These are phyloP conservation scores for Drosophila carrolli DNA, from an alignment of 1,140 invertebrate genomes.

Conservation along the genomic window DNA sequence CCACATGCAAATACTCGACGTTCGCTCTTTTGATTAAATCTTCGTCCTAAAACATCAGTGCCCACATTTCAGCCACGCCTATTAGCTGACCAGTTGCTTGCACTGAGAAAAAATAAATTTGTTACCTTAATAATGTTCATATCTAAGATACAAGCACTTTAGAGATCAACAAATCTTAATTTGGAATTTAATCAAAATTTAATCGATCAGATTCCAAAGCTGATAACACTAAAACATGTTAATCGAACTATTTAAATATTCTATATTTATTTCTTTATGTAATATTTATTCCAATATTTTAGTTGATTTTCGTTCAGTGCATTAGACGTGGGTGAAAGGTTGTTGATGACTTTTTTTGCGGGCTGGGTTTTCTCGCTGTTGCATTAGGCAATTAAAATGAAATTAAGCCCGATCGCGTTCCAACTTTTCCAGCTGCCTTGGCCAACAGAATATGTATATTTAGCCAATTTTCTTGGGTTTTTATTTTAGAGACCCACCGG, in stretches of 20 bases:
- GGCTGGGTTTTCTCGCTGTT: background rate
- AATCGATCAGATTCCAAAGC: too few species aligned
- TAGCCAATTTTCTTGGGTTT: slow-evolving; percentile 48
- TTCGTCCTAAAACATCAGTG: slow-evolving; percentile 8
- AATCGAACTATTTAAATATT: too few species aligned
- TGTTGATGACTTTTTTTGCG: slow-evolving; percentile 2
- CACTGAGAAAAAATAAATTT: slow-evolving; percentile 2
- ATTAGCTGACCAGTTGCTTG: slow-evolving; percentile 5
- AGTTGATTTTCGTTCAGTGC: background rate
- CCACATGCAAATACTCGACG: slow-evolving; percentile 11
- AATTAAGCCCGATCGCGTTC: slow-evolving; percentile 28
- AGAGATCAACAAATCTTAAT: too few species aligned
- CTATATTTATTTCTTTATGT: too few species aligned
- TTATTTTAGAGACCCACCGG: slow-evolving; percentile 11
- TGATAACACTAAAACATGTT: too few species aligned
- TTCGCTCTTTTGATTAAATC: slow-evolving; percentile 42
- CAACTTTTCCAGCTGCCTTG: slow-evolving; percentile 24
- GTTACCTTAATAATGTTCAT: too few species aligned
- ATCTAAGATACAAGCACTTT: too few species aligned
- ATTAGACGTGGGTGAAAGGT: background rate
- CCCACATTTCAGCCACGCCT: slow-evolving; percentile 17
- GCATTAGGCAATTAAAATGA: slow-evolving; percentile 40
- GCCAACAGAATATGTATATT: slow-evolving; percentile 12
- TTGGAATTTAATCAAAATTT: too few species aligned
- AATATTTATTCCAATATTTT: background rate